phyloP scores from a whole-genome alignment of 2,113 vertebrate genomes.

The Nothobranchius furzeri region DNA sequence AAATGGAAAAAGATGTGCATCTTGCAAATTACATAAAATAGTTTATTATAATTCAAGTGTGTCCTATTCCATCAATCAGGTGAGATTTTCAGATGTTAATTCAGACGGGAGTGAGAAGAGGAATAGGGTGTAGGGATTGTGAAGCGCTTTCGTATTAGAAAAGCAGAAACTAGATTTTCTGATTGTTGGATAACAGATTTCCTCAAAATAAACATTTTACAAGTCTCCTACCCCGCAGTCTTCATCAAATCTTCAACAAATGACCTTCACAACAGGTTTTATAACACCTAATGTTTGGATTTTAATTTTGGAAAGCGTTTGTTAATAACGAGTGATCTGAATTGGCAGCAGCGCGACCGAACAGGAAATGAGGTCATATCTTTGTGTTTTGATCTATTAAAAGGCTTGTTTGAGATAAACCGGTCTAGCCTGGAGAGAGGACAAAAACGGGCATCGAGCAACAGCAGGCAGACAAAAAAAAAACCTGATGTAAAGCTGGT shows the following conservation, averaged over 20 bases:
- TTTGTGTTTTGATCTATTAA: background rate
- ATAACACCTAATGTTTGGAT: background rate
- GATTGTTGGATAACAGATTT: background rate
- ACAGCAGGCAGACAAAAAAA: background rate
- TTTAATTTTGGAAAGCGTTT: constrained; percentile 1
- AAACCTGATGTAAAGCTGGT: background rate
- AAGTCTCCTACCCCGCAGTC: background rate
- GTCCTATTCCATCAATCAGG: background rate
- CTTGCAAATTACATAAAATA: too few relatives aligned
- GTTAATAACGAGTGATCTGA: background rate
- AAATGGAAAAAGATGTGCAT: too few relatives aligned
- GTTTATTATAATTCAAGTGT: too few relatives aligned
- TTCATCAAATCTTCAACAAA: background rate
- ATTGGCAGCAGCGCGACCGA: background rate
- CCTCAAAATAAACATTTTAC: background rate
- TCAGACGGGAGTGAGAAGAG: too few relatives aligned
- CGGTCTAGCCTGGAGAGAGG: background rate
- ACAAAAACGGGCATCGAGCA: background rate
- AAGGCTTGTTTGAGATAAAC: background rate
- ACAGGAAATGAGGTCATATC: constrained; percentile 3
- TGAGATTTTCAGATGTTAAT: background rate
- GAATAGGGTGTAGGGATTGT: too few relatives aligned
- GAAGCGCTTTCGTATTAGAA: too few relatives aligned
- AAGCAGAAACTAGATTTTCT: background rate
- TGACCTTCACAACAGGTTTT: background rate